Evolutionary conservation across 2,113 vertebrate species (phyloP), one percentile per base, ranked within the genome.

Genomic region (Thymallus thymallus): DNA sequence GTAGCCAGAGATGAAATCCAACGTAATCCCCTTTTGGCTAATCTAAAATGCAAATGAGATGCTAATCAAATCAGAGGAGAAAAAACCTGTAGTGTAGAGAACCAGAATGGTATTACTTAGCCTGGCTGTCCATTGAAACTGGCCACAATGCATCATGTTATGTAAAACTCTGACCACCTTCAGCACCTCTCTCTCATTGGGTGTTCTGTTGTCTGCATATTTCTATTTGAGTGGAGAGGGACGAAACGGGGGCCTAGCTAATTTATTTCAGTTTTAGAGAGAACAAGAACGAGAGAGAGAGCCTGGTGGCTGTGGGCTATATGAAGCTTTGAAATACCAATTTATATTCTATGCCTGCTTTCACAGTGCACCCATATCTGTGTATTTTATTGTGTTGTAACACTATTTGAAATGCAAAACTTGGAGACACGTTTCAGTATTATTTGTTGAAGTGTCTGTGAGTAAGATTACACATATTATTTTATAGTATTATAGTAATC

Each of bases 21-120:
- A 51, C 12, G 10, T 48, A 69, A 48, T 10, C 51, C 63, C 46
- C 22, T 35, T n/a, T 12, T 22, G 22, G 29, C 55, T 35, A 61
- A 73, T 85, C 26, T 71, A 30, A 69, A 67, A 71, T 71, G 45
- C 35, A 24, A 78, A 78, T 74, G 6, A 16, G 48, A 24, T 71
- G 70, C 45, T 82, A 76, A 82, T 85, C 45, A 26, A 78, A 61
- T 82, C 75, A 61, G 68, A 58, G 22, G n/a, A 60, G 56, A 60
- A 75, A 74, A 77, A 76, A 46, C 60, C 35, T 10, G 76, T 64
- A 60, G 16, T 18, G 48, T 18, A 58, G 60, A 75, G 62, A 41
- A 41, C 30, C 24, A 23, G 3, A 32, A 23, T 9, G 16, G 48
- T 7, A 56, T 60, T 60, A 60, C n/a, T 60, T 60, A 60, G 68